Conservation (phyloP, 2,888 invertebrate species). For the Serripes groenlandicus region DNA sequence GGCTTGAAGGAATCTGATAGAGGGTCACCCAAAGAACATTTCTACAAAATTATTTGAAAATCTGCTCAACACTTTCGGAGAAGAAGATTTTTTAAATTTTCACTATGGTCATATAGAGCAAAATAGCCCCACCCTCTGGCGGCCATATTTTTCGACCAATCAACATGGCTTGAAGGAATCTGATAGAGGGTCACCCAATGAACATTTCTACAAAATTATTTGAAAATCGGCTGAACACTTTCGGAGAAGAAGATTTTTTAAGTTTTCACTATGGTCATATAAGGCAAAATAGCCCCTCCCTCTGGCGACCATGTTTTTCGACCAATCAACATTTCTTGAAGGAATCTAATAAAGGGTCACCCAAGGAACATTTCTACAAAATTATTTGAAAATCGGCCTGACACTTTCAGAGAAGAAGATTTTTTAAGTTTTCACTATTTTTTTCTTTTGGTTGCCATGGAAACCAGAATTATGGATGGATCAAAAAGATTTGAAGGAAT, state of each 20-base stretch:
- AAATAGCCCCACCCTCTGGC: too few species aligned
- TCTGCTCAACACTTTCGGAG: too few species aligned
- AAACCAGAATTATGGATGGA: neutral
- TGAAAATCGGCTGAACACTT: too few species aligned
- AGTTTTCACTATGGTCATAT: neutral
- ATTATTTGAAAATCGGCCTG: neutral
- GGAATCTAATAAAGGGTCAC: neutral
- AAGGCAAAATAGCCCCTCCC: neutral
- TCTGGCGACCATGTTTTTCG: neutral
- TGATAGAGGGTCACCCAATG: too few species aligned
- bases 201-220: too few species aligned
- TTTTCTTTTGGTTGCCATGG: neutral
- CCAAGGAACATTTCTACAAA: neutral
- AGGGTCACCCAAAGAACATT: too few species aligned
- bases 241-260: neutral
- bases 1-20: too few species aligned
- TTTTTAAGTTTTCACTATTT: neutral
- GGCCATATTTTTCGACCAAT: too few species aligned
- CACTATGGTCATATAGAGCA: too few species aligned
- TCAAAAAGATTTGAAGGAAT: neutral
- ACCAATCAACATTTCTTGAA: neutral
- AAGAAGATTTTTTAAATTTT: too few species aligned
- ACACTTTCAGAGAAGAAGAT: neutral
- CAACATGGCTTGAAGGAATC: too few species aligned
- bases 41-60: too few species aligned